Conservation (phyloP, 1,140 invertebrate genomes). For the Bathynomus jamesi region DNA sequence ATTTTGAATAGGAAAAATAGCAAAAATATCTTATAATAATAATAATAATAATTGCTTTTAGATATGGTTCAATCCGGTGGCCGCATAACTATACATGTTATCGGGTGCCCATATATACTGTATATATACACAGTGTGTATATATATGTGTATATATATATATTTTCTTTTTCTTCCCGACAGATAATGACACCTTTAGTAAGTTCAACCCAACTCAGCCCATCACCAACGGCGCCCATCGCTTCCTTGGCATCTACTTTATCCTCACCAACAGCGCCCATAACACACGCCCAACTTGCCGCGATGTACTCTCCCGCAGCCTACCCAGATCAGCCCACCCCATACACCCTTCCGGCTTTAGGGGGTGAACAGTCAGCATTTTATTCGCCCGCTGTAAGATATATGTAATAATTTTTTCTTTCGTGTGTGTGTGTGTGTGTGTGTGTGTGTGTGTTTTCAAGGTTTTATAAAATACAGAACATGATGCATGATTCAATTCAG, state of each 20-base stretch:
- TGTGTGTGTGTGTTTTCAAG: too few species aligned
- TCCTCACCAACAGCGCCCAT: constrained; percentile 17
- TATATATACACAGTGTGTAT: constrained; percentile 5
- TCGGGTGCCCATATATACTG: too few species aligned
- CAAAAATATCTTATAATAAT: background rate
- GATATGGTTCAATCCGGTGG: too few species aligned
- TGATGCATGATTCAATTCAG: too few species aligned
- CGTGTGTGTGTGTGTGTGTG: too few species aligned
- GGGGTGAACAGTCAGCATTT: constrained; percentile 46
- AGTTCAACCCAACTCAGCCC: constrained; percentile 30
- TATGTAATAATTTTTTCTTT: too few species aligned
- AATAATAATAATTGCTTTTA: background rate
- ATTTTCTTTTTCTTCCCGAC: constrained; percentile 3
- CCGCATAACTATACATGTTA: background rate
- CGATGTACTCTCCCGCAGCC: constrained; percentile 34
- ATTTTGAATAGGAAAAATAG: background rate
- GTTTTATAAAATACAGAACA: too few species aligned
- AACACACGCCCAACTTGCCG: constrained; percentile 24
- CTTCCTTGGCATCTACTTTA: constrained; percentile 18
- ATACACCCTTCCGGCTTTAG: constrained; percentile 36
- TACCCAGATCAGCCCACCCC: constrained; percentile 32
- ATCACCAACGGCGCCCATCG: constrained; percentile 27
- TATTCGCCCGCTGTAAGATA: constrained; percentile 49
- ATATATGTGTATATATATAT: background rate
- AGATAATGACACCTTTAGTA: constrained; percentile 33